Percentiles rank a stretch among this genome's conserved stretches.
These are phyloP conservation scores for Leptinotarsa haldemani DNA, from an alignment of 2,888 invertebrate genomes.

Conservation along the genomic window DNA sequence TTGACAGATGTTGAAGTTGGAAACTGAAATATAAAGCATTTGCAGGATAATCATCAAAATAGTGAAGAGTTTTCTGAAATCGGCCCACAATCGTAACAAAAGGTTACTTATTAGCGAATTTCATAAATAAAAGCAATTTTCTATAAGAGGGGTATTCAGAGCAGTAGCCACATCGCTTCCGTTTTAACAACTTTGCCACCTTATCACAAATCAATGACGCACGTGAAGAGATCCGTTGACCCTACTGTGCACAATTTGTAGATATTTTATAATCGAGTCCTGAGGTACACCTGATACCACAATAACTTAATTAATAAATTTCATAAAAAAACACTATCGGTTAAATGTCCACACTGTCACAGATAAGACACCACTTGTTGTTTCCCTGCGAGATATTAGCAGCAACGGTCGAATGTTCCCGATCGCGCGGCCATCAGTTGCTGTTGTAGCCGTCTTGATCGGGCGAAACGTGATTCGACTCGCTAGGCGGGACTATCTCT, in stretches of 20 bases:
- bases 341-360: constrained; percentile 45
- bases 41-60: too few species aligned
- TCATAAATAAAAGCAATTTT: too few species aligned
- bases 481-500: constrained; percentile 52
- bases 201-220: too few species aligned
- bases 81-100: too few species aligned
- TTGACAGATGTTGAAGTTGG: too few species aligned
- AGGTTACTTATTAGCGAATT: too few species aligned
- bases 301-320: constrained; percentile 41
- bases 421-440: constrained; percentile 57
- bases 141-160: too few species aligned
- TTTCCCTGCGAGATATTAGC: constrained; percentile 39
- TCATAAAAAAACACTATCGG: constrained; percentile 45
- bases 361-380: constrained; percentile 49
- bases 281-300: constrained; percentile 49
- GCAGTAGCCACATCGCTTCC: too few species aligned
- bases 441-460: constrained; percentile 60
- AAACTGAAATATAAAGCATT: too few species aligned
- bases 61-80: too few species aligned
- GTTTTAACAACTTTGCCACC: too few species aligned
- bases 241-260: constrained; percentile 40
- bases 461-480: constrained; percentile 57
- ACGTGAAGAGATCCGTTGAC: too few species aligned
- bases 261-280: constrained; percentile 49
- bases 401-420: constrained; percentile 31